Percentiles rank a stretch among this genome's conserved stretches.
Conservation (phyloP, 2,888 invertebrate genomes). For the Platycheirus albimanus region DNA sequence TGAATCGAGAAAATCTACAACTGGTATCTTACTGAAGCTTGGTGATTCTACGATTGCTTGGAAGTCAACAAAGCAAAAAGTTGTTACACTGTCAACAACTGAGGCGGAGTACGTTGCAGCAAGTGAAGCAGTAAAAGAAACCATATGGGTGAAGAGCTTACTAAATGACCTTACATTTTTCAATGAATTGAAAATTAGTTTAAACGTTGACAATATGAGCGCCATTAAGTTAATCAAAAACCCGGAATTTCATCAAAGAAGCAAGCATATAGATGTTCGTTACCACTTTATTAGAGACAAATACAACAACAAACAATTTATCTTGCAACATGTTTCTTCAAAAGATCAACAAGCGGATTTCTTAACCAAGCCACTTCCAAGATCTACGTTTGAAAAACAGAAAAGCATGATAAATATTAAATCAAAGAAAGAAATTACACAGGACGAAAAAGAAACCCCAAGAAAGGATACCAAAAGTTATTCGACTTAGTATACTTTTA, state of each 20-base stretch:
- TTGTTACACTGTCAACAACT: neutral
- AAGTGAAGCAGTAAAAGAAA: neutral
- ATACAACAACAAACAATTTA: constrained; percentile 10
- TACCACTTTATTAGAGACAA: constrained; percentile 26
- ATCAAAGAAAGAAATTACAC: too few species aligned
- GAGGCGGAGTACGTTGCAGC: neutral
- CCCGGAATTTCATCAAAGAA: constrained; percentile 75
- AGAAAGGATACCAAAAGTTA: too few species aligned
- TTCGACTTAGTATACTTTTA: too few species aligned
- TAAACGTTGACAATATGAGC: constrained; percentile 33
- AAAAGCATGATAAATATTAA: too few species aligned
- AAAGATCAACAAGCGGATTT: too few species aligned
- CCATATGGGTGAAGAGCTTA: neutral
- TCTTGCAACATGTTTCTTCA: constrained; percentile 2
- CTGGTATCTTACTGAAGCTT: neutral
- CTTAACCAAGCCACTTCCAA: too few species aligned
- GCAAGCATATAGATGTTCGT: constrained; percentile 74
- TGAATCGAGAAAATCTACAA: too few species aligned
- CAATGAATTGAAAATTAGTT: neutral
- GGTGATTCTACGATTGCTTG: neutral
- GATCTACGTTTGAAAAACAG: too few species aligned
- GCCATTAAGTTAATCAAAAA: constrained; percentile 75
- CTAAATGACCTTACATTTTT: neutral
- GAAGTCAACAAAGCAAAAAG: neutral
- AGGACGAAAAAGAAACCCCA: too few species aligned